Evolutionary conservation across 2,797 vertebrate genomes (phyloP), one percentile per base, ranked within the genome.

Genomic region (Emys orbicularis): DNA sequence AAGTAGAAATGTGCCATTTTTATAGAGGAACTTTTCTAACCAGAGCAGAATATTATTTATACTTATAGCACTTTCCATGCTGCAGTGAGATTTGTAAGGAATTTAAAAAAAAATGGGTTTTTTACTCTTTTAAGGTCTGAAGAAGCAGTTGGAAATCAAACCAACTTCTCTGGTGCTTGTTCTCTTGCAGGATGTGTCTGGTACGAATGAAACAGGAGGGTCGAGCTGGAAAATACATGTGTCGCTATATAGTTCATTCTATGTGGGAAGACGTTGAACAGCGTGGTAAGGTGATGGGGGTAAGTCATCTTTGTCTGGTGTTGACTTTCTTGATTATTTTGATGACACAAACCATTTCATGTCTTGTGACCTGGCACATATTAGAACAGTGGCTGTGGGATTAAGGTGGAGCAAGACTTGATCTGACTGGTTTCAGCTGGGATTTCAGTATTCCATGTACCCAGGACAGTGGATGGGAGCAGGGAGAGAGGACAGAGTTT

Each of bases 201-300:
- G 99, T 99, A 53, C 98, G 99, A 94, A 99, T 99, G 99, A 99
- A 99, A 81, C 99, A 99, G 98, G 99, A 99, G 97, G 99, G 99
- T 82, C 97, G 99, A 95, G 98, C 98, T 2, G 99, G 99, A 47
- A 99, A 99, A 91, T 99, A 99, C 97, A 99, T 99, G 99, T 99
- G 99, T 90, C 99, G 98, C 59, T 99, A 99, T 97, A 99, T 99
- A 4, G 99, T 99, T 79, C 99, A 99, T 98, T 99, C 99, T 95
- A 99, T 99, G 99, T 99, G 99, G 99, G 99, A 99, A 97, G 99
- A 99, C 2, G 99, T 99, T 6, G 99, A 99, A n/a, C 99, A 99
- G 98, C 99, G 99, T 97, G 99, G 99, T 93, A 99, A 99, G 97
- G 99, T 99, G 93, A 99, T 99, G 99, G 99, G 99, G 98, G 99